Conservation (phyloP, 2,888 invertebrate species). For the Drosophila barbarae region DNA sequence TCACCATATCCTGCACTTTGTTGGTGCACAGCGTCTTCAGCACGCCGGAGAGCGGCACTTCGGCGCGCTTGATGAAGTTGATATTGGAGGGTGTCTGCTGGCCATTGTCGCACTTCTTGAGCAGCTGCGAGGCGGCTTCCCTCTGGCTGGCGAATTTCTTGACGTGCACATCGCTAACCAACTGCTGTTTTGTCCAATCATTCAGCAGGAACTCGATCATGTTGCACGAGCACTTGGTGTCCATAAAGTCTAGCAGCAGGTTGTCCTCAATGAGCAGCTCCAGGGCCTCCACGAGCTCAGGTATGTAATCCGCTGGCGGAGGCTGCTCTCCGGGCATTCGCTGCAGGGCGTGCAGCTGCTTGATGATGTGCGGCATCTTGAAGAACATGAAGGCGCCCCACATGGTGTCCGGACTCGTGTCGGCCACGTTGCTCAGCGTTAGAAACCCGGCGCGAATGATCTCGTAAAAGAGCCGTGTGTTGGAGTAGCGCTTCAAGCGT, state of each 20-base stretch:
- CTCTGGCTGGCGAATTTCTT: constrained; percentile 83
- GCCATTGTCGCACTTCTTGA: constrained; percentile 85
- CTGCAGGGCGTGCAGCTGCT: constrained; percentile 83
- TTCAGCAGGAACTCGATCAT: constrained; percentile 90
- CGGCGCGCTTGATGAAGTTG: constrained; percentile 90
- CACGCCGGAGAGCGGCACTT: constrained; percentile 92
- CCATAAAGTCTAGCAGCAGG: constrained; percentile 92
- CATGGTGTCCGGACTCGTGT: constrained; percentile 90
- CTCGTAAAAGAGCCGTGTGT: constrained; percentile 91
- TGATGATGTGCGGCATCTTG: constrained; percentile 91
- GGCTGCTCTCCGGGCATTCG: constrained; percentile 64
- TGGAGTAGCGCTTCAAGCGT: constrained; percentile 89
- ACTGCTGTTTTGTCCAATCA: constrained; percentile 88
- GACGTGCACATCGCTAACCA: constrained; percentile 89
- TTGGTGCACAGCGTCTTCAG: constrained; percentile 93
- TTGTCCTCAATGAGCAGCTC: constrained; percentile 91
- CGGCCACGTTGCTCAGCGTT: constrained; percentile 92
- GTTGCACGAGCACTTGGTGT: constrained; percentile 93
- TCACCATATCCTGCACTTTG: constrained; percentile 92
- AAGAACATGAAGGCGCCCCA: constrained; percentile 97
- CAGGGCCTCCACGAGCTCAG: constrained; percentile 90
- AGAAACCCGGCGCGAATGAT: constrained; percentile 93
- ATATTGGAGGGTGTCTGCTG: constrained; percentile 87
- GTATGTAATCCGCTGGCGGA: constrained; percentile 82
- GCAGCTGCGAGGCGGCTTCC: constrained; percentile 83